A percentile compares a stretch with the other conserved stretches of the same genome.
Conservation (phyloP, 2,113 vertebrate species). For the Abramis brama region DNA sequence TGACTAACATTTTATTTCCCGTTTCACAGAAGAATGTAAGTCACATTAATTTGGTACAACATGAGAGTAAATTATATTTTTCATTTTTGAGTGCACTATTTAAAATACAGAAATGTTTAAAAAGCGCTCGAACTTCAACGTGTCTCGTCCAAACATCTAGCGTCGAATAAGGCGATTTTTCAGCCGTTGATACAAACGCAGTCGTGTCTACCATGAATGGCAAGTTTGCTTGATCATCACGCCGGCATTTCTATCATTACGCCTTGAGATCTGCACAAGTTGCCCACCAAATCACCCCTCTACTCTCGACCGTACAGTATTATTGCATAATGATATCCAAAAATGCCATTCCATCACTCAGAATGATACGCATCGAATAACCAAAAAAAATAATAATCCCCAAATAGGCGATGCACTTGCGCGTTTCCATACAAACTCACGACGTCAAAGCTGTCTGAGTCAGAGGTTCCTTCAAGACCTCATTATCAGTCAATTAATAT, state of each 20-base stretch:
- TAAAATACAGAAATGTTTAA: not conserved
- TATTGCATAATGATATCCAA: not conserved
- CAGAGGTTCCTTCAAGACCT: conserved; percentile 75
- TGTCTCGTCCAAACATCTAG: not conserved
- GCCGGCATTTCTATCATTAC: conserved; percentile 9
- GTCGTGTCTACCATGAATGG: not conserved
- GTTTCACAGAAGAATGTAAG: not conserved
- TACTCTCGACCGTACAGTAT: not conserved
- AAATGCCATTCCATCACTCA: conserved; percentile 1
- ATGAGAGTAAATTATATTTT: not conserved
- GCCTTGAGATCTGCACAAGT: conserved; percentile 26
- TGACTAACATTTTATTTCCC: not conserved
- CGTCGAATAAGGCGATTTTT: not conserved
- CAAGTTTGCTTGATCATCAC: conserved; percentile 28
- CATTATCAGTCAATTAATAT: conserved; percentile 77
- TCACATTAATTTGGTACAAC: not conserved
- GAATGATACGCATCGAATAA: not conserved
- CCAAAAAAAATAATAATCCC: conserved; percentile 22
- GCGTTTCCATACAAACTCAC: conserved; percentile 3
- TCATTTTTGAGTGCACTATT: not conserved
- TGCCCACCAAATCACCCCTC: conserved; percentile 1
- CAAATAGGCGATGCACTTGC: not conserved
- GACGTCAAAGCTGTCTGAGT: conserved; percentile 62
- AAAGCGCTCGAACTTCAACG: not conserved
- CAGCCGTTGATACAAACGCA: not conserved